phyloP scores from a whole-genome alignment of 2,888 invertebrate genomes.

The Gonocerus acuteangulatus region DNA sequence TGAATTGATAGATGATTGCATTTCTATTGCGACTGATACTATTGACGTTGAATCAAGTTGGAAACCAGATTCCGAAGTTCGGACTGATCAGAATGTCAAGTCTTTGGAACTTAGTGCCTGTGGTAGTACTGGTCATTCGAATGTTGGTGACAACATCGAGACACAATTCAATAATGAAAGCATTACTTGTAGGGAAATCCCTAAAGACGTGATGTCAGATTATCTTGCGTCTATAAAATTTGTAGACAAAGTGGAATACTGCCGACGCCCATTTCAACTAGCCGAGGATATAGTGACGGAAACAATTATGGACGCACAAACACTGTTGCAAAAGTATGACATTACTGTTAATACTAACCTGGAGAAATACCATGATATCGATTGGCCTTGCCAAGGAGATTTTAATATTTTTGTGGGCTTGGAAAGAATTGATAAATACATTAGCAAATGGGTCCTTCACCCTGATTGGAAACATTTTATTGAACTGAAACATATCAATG shows the following conservation, averaged over 20 bases:
- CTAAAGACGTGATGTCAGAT: not conserved
- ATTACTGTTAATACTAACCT: not conserved
- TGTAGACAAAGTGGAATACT: constrained; percentile 7
- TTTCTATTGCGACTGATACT: too few relatives aligned
- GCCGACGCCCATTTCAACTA: not conserved
- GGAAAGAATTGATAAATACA: constrained; percentile 10
- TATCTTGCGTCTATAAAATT: not conserved
- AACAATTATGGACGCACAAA: not conserved
- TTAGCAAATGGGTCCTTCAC: not conserved
- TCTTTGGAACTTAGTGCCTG: too few relatives aligned
- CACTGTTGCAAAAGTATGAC: not conserved
- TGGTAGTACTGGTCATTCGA: too few relatives aligned
- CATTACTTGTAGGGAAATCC: not conserved
- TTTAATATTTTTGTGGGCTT: constrained; percentile 13
- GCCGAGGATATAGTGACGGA: constrained; percentile 2
- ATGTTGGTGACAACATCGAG: too few relatives aligned
- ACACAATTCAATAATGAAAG: not conserved
- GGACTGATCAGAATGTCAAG: too few relatives aligned
- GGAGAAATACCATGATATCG: not conserved
- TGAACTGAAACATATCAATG: constrained; percentile 7
- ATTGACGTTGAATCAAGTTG: too few relatives aligned
- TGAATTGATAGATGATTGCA: too few relatives aligned
- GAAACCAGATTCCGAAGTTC: too few relatives aligned
- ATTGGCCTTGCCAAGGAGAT: constrained; percentile 7
- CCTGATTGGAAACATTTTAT: constrained; percentile 11